Evolutionary conservation across 2,888 invertebrate species (phyloP), one percentile per base, ranked within the genome.

Genomic region (Tenthredo mesomela): DNA sequence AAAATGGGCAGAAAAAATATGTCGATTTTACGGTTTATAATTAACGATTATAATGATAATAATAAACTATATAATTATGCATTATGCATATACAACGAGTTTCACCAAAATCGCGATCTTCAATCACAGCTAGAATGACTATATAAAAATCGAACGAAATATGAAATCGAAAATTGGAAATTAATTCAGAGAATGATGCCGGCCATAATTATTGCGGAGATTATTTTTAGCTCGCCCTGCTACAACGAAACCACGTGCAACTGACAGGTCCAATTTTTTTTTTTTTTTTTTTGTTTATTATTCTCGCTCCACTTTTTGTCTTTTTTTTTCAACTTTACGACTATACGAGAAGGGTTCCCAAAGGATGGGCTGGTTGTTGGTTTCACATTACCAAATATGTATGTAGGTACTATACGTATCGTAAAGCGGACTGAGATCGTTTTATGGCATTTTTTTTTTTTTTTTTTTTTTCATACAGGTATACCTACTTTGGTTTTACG

Each of bases 231-330:
- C 33, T 70, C 70, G 2, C 70, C 33, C 37, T 29, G 18, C 37
- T 70, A n/a, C n/a, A n/a, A 33, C 70, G 29, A 70, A 70, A 70
- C 70, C 70, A 33, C 37, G 70, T 70, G 70, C 70, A 70, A 70
- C 37, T 70, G 70, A 70, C 70, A 70, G 70, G 15, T 70, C 37
- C n/a, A 70, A 70, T 43, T 25, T 47, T 43, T 25, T 47, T 12
- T 40, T 47, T 21, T n/a, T 21, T 25, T 12, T 12, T 25, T 43
- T 12, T 7, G n/a, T 10, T 47, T n/a, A n/a, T n/a, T n/a, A n/a
- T 47, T 75, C 43, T 75, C 33, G n/a, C n/a, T 70, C 70, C 37
- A 70, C 37, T 43, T 25, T 47, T 12, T 21, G 21, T 37, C 37
- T 37, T 37, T 21, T 75, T 43, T 75, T 75, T 43, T 12, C 29